Evolutionary conservation across 2,888 invertebrate species (phyloP), one percentile per base, ranked within the genome.

Genomic region (Altica lythri): DNA sequence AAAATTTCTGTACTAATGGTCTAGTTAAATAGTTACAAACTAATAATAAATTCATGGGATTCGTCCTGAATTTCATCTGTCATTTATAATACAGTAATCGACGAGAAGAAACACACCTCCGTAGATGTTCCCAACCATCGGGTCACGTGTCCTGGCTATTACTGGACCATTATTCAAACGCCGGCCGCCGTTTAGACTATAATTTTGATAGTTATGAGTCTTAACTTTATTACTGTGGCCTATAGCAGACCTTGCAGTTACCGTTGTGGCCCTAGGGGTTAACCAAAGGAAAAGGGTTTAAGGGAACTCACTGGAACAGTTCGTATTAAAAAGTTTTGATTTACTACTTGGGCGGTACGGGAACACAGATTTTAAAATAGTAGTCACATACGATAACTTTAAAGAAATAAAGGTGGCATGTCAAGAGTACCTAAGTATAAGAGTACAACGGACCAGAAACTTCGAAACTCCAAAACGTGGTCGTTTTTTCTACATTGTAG

Each of bases 171-270:
- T 49, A 49, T 49, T 49, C 48, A 49, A 30, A 27, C 29, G 19
- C 16, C 19, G 10, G 19, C 48, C 18, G 27, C 48, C 48, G 48
- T 22, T 40, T 10, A n/a, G 22, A 27, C 48, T 18, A 30, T 49
- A 49, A 37, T 49, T 49, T 22, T 49, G 48, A 49, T 49, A 49
- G 48, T 49, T 49, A 49, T 49, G 48, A 49, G 48, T 49, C 48
- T 49, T 49, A 40, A 49, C 40, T 49, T 49, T 49, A 49, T 49
- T 49, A 40, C 40, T 18, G 40, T 6, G 22, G 40, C 8, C 40
- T 5, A 22, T 40, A 22, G 40, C 30, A 14, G 16, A 16, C 34
- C 16, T 34, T 34, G 34, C 34, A 13, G 13, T 34, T 34, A 8
- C 34, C 34, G 13, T 34, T 34, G 14, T 9, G 14, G 34, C 14